phyloP scores from a whole-genome alignment of 2,888 invertebrate species.

The Zygothrica quintamaculata region DNA sequence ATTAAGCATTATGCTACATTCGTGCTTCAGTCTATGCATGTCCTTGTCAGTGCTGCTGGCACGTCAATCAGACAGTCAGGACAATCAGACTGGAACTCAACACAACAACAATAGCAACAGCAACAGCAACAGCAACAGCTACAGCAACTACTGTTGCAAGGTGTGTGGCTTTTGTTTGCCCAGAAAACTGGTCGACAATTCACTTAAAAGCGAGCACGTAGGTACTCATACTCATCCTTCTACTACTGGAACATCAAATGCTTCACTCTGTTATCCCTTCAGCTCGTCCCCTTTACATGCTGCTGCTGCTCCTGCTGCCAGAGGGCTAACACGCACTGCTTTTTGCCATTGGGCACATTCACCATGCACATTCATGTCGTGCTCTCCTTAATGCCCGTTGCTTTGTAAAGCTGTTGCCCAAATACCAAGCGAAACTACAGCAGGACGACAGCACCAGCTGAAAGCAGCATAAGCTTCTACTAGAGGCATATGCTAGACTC shows the following conservation, averaged over 20 bases:
- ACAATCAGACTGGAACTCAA: constrained; percentile 36
- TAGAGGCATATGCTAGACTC: not conserved
- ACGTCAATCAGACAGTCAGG: constrained; percentile 47
- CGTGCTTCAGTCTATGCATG: constrained; percentile 49
- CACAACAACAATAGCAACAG: too few species aligned
- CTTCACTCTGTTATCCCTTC: not conserved
- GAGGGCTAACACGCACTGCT: constrained; percentile 19
- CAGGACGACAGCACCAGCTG: constrained; percentile 8
- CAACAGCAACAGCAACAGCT: too few species aligned
- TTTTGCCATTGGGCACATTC: constrained; percentile 34
- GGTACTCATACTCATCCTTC: not conserved
- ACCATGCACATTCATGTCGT: constrained; percentile 35
- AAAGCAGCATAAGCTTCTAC: not conserved
- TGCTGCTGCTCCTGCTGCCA: constrained; percentile 3
- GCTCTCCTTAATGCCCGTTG: constrained; percentile 35
- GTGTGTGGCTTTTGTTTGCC: constrained; percentile 62
- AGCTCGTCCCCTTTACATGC: constrained; percentile 8
- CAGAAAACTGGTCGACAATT: constrained; percentile 61
- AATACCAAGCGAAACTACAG: constrained; percentile 26
- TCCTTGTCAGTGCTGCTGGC: constrained; percentile 39
- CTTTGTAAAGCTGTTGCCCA: constrained; percentile 48
- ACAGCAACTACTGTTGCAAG: constrained; percentile 35
- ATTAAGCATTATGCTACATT: constrained; percentile 57
- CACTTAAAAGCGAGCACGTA: constrained; percentile 64
- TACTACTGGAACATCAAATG: constrained; percentile 17